Base-by-base conservation (phyloP, 2,888 invertebrate genomes). In the Notocelia uddmanniana region DNA sequence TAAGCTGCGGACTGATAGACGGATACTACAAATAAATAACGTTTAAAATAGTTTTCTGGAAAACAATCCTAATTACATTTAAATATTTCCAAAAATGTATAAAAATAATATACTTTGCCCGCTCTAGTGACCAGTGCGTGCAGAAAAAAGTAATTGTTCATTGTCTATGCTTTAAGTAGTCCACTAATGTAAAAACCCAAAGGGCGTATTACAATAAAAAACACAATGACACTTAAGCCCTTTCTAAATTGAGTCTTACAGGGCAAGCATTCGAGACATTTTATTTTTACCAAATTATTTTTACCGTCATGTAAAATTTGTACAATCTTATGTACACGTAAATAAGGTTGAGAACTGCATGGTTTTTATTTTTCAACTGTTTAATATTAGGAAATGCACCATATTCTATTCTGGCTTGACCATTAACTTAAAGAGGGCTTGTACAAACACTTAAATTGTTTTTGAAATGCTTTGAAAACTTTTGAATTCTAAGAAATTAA, bases 121-220 rank as follows among this genome's bases (percentile, higher is more conserved):
- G 68, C 66, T 67, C 73, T 73, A 78, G 73, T 75, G 78, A 77
- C 80, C 80, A 80, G 23, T 69, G 57, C 57, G 26, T 69, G 63
- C 45, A 45, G 37, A 57, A 72, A 72, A 64, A 66, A 60, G 52
- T 66, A 69, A 67, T 67, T 68, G 60, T 55, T 48, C 48, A 73
- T 58, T 64, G 58, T 58, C 50, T 70, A 70, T 64, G 50, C 63
- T 21, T n/a, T 52, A 64, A 64, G 64, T 64, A 64, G 52, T 23
- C 3, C 11, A 15, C 34, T 8, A 6, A 1, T 15, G n/a, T 54
- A 15, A 21, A n/a, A 54, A 52, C 3, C 23, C 15, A 37, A 54
- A 54, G 3, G 52, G n/a, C 34, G 31, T 18, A 62, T 52, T 52
- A 54, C 10, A 3, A 23, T 5, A n/a, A 0, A 37, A 23, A 1